phyloP scores from a whole-genome alignment of 2,113 vertebrate species.

The Vimba vimba region DNA sequence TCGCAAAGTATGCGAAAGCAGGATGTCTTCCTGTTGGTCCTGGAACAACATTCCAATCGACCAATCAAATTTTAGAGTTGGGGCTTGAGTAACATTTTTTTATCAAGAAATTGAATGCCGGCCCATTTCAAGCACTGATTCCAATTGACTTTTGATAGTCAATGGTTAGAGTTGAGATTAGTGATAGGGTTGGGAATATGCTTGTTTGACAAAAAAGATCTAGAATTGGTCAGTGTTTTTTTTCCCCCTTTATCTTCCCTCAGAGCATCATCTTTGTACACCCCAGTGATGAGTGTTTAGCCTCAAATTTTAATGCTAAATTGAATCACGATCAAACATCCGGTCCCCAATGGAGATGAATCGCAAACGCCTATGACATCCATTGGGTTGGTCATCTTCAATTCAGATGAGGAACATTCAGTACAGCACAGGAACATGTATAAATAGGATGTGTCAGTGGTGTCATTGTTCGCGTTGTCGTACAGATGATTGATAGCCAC shows the following conservation, averaged over 20 bases:
- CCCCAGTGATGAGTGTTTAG: neutral
- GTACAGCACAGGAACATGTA: slow-evolving; percentile 11
- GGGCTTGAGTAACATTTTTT: no score
- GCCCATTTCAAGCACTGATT: no score
- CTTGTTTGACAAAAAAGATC: neutral
- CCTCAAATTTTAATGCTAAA: neutral
- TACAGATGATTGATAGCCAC: slow-evolving; percentile 32
- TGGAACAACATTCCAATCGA: no score
- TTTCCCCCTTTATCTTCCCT: neutral
- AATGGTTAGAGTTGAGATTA: no score
- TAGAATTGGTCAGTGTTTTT: no score
- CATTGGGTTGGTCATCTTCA: neutral
- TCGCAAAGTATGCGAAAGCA: no score
- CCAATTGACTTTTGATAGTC: no score
- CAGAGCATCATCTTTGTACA: no score
- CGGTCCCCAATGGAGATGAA: neutral
- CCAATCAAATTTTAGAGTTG: no score
- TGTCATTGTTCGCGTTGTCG: slow-evolving; percentile 23
- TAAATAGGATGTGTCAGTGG: neutral
- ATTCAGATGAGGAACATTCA: slow-evolving; percentile 4
- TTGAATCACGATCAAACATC: neutral
- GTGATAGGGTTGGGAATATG: neutral
- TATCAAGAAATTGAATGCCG: no score
- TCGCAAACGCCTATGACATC: neutral
- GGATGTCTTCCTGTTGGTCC: no score